A percentile compares a stretch with the other conserved stretches of the same genome.
phyloP scores from a whole-genome alignment of 2,888 invertebrate species.

The Smittia aterrima region DNA sequence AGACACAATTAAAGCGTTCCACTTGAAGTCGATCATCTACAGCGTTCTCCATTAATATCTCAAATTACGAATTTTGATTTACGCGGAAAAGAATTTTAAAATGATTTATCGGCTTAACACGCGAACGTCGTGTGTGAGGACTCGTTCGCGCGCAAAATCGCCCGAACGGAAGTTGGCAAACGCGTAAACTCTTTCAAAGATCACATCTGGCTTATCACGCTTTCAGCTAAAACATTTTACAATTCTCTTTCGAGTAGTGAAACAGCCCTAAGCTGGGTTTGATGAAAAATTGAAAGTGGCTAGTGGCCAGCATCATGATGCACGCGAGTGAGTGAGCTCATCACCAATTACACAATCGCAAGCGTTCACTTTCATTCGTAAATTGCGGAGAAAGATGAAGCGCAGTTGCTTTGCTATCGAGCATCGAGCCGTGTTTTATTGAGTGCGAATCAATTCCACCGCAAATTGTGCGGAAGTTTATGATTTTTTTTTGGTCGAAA shows the following conservation, averaged over 20 bases:
- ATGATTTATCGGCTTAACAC: not conserved
- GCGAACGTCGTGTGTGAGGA: not conserved
- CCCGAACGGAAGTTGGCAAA: not conserved
- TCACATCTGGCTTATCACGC: no score
- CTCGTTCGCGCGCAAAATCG: not conserved
- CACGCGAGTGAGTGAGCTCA: not conserved
- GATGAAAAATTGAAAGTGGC: conserved; percentile 12
- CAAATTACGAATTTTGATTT: conserved; percentile 2
- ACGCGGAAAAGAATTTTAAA: not conserved
- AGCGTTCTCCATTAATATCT: not conserved
- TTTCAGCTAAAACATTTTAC: no score
- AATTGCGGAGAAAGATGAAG: not conserved
- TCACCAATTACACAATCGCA: not conserved
- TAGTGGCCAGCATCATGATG: not conserved
- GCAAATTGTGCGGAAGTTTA: not conserved
- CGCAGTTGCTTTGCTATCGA: not conserved
- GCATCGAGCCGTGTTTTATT: not conserved
- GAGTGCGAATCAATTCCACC: not conserved
- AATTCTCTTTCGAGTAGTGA: no score
- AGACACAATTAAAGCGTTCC: not conserved
- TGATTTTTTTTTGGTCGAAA: not conserved
- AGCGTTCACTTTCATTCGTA: not conserved
- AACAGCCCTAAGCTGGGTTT: no score
- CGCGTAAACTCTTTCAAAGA: not conserved
- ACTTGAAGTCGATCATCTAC: no score